Conservation (phyloP, 2,797 vertebrate genomes). For the Momotus momota region DNA sequence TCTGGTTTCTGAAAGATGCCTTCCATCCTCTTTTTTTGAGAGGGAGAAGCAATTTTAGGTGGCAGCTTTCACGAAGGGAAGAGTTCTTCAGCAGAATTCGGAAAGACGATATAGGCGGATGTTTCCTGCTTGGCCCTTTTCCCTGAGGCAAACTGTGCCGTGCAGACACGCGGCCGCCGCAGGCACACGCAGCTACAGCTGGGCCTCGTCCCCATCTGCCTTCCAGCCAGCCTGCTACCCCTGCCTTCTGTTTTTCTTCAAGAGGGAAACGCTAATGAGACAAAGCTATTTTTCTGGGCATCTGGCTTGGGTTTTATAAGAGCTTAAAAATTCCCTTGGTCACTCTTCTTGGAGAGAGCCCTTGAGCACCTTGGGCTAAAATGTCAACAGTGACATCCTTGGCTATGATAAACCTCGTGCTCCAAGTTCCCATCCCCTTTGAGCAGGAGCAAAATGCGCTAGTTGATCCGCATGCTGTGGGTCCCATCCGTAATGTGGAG, state of each 20-base stretch:
- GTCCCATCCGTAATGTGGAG: background rate
- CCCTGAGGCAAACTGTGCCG: background rate
- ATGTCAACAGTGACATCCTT: background rate
- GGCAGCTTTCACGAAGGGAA: background rate
- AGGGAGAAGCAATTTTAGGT: background rate
- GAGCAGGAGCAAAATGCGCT: fast-evolving
- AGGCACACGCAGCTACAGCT: background rate
- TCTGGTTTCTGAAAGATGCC: background rate
- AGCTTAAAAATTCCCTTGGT: background rate
- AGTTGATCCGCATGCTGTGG: background rate
- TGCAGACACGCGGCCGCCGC: background rate
- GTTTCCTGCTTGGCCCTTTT: background rate
- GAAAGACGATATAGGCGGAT: background rate
- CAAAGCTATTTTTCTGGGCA: background rate
- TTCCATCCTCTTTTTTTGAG: background rate
- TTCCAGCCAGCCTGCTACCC: background rate
- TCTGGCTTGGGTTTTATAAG: background rate
- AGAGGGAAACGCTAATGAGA: background rate
- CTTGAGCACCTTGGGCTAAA: background rate
- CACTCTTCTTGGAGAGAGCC: background rate
- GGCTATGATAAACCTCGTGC: background rate
- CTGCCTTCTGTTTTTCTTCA: background rate
- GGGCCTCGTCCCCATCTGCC: background rate
- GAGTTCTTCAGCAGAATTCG: background rate
- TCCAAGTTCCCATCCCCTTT: fast-evolving